phyloP scores from a whole-genome alignment of 2,113 vertebrate genomes.

The Rhinolophus sinicus region DNA sequence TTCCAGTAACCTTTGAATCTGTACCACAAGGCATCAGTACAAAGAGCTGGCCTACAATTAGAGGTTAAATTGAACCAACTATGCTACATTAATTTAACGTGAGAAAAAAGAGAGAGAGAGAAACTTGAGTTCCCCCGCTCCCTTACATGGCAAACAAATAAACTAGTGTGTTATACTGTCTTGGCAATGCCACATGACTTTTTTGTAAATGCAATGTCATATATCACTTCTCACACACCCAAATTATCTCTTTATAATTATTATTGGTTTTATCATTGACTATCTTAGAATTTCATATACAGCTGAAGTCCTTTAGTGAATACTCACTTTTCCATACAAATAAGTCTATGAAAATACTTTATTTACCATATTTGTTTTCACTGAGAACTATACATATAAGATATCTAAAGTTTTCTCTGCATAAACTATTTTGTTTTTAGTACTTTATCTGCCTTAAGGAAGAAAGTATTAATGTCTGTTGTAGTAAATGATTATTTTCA shows the following conservation, averaged over 20 bases:
- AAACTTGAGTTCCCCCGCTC: accelerated
- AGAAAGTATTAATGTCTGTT: neutral
- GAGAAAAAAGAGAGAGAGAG: neutral
- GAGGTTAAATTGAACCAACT: neutral
- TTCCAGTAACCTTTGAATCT: neutral
- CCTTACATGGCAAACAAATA: neutral
- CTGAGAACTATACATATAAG: neutral
- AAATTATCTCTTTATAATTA: neutral
- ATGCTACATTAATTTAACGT: neutral
- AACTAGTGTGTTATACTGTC: neutral
- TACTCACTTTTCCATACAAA: neutral
- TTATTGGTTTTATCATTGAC: neutral
- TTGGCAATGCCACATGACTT: neutral
- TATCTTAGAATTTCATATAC: neutral
- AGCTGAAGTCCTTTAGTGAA: neutral
- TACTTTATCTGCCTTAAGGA: neutral
- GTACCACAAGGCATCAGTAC: neutral
- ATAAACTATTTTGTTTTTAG: neutral
- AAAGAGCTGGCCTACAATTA: neutral
- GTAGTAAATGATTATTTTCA: neutral
- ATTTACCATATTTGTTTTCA: neutral
- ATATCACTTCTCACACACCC: neutral
- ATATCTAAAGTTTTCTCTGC: neutral
- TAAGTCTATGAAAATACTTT: neutral
- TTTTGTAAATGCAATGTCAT: neutral